Conservation (phyloP, 2,888 invertebrate genomes). For the Dioctria rufipes region DNA sequence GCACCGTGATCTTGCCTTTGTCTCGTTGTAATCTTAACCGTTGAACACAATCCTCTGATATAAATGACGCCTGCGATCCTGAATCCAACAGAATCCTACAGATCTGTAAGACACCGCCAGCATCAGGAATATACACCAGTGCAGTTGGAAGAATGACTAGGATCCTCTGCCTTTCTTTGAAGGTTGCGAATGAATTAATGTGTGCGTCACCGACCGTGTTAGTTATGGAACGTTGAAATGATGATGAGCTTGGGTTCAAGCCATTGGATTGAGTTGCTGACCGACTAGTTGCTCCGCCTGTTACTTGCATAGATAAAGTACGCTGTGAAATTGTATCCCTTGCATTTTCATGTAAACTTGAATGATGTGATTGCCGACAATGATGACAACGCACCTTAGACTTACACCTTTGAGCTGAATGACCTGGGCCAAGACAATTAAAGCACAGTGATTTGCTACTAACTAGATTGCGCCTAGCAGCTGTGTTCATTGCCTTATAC, state of each 20-base stretch:
- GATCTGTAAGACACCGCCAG: no score
- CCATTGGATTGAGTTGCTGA: no score
- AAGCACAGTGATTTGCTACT: constrained; percentile 24
- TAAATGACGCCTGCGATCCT: neutral
- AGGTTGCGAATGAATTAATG: no score
- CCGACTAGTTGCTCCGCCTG: no score
- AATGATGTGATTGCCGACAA: constrained; percentile 10
- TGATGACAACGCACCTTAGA: constrained; percentile 1
- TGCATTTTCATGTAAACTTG: constrained; percentile 5
- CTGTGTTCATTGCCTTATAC: constrained; percentile 10
- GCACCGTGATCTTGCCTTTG: neutral
- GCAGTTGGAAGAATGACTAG: no score
- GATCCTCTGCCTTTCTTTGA: no score
- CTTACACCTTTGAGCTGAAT: constrained; percentile 3
- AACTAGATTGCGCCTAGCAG: neutral
- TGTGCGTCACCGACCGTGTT: no score
- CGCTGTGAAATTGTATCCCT: no score
- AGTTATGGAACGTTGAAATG: no score
- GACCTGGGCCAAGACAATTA: constrained; percentile 22
- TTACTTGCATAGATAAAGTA: no score
- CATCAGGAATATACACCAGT: no score
- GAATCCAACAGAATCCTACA: neutral
- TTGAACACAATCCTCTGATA: neutral
- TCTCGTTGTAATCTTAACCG: neutral
- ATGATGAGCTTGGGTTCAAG: no score